phyloP scores from a whole-genome alignment of 2,113 vertebrate genomes.

The Siniperca chuatsi region DNA sequence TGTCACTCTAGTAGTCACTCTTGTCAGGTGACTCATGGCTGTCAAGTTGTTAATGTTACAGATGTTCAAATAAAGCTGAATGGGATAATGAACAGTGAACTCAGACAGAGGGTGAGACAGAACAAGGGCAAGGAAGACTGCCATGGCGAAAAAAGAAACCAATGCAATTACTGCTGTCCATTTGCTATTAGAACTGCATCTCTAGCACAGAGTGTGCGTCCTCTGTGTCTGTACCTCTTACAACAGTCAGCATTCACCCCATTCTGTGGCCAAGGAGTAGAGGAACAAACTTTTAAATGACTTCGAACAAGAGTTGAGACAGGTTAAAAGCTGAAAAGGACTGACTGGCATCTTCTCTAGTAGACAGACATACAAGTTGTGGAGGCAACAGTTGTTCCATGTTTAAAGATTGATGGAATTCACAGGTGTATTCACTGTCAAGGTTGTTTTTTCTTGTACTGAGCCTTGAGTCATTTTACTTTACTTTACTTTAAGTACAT shows the following conservation, averaged over 20 bases:
- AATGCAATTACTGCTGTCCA: conserved; percentile 46
- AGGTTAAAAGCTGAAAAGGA: neutral
- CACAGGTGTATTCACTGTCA: neutral
- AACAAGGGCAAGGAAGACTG: conserved; percentile 42
- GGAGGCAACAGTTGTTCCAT: neutral
- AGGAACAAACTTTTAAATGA: conserved; percentile 31
- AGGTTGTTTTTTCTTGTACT: neutral
- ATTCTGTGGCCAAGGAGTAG: conserved; percentile 27
- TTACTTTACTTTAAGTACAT: neutral
- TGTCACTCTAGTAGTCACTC: conserved; percentile 11
- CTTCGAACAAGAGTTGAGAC: conserved; percentile 34
- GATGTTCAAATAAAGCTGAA: conserved; percentile 38
- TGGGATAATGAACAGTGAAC: conserved; percentile 23
- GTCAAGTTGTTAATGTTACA: conserved; percentile 33
- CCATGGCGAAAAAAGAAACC: conserved; percentile 9
- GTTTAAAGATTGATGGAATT: neutral
- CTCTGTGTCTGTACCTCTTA: conserved; percentile 35
- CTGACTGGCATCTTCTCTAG: neutral
- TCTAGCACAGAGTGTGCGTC: conserved; percentile 34
- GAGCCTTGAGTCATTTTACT: neutral
- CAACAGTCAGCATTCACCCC: conserved; percentile 21
- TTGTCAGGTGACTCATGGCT: conserved; percentile 24
- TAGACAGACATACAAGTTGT: neutral
- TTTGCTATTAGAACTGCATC: conserved; percentile 41
- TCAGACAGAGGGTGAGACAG: conserved; percentile 5